Conservation (phyloP, 92 coral and sea anemone genomes). For the Epizoanthus rinbou region DNA sequence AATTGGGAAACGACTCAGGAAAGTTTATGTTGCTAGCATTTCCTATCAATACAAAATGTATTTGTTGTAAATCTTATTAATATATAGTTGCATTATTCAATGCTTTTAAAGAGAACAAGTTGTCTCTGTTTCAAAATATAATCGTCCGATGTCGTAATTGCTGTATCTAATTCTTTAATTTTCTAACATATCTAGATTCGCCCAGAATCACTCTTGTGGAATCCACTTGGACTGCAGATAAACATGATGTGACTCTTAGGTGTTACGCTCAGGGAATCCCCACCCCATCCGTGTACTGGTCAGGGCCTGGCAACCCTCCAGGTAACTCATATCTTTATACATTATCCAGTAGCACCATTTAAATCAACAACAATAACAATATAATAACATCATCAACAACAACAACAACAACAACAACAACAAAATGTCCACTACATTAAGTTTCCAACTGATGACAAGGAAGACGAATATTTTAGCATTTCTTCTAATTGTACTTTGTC, state of each 20-base stretch:
- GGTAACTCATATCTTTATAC: background rate
- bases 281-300: constrained; percentile 17
- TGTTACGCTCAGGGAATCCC: constrained; percentile 20
- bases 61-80: too few species aligned
- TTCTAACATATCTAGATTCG: background rate
- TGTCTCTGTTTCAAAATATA: background rate
- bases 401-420: too few species aligned
- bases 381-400: too few species aligned
- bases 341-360: too few species aligned
- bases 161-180: background rate
- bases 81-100: background rate
- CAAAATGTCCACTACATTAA: too few species aligned
- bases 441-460: too few species aligned
- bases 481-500: too few species aligned
- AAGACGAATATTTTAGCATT: too few species aligned
- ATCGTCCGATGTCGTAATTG: background rate
- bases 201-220: constrained; percentile 1
- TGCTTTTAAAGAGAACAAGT: constrained; percentile 4
- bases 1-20: too few species aligned
- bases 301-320: constrained; percentile 4
- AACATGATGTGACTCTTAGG: constrained; percentile 12
- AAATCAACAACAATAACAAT: too few species aligned
- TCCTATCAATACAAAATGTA: too few species aligned
- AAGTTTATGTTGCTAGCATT: too few species aligned
- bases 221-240: constrained; percentile 12